A percentile compares a stretch with the other conserved stretches of the same genome.
phyloP scores from a whole-genome alignment of 2,888 invertebrate genomes.

The Periphyllus acericola region DNA sequence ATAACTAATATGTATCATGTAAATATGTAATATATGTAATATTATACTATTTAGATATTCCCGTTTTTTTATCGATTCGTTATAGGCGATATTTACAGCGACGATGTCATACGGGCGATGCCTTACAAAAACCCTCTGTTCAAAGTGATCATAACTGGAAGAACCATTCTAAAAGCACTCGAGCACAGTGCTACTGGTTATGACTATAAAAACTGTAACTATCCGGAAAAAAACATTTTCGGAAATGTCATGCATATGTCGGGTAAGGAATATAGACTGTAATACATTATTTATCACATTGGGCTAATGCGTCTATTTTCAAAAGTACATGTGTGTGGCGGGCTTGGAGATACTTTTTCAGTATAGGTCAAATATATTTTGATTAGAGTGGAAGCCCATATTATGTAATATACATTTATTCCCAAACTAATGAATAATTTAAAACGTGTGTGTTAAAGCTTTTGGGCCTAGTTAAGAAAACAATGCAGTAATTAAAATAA shows the following conservation, averaged over 20 bases:
- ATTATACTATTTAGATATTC: too few relatives aligned
- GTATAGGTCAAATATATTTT: too few relatives aligned
- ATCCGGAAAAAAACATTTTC: conserved; percentile 66
- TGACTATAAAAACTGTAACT: conserved; percentile 66
- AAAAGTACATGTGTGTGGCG: not conserved
- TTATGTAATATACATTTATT: not conserved
- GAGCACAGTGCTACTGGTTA: conserved; percentile 75
- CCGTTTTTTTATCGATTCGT: too few relatives aligned
- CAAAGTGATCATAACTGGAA: conserved; percentile 75
- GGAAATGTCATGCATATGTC: conserved; percentile 64
- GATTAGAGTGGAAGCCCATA: too few relatives aligned
- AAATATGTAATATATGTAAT: too few relatives aligned
- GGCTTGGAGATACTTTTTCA: too few relatives aligned
- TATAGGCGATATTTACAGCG: not conserved
- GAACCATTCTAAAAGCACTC: conserved; percentile 73
- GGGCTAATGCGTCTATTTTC: not conserved
- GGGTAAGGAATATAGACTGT: conserved; percentile 54
- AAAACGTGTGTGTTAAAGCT: not conserved
- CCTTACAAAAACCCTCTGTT: conserved; percentile 81
- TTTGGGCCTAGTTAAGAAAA: not conserved
- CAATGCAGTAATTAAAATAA: not conserved
- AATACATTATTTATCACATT: not conserved
- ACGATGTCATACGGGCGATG: conserved; percentile 67
- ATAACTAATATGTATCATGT: too few relatives aligned
- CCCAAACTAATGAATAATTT: not conserved